Percentiles rank a stretch among this genome's conserved stretches.
phyloP scores from a whole-genome alignment of 2,113 vertebrate species.

The Apteryx mantelli region DNA sequence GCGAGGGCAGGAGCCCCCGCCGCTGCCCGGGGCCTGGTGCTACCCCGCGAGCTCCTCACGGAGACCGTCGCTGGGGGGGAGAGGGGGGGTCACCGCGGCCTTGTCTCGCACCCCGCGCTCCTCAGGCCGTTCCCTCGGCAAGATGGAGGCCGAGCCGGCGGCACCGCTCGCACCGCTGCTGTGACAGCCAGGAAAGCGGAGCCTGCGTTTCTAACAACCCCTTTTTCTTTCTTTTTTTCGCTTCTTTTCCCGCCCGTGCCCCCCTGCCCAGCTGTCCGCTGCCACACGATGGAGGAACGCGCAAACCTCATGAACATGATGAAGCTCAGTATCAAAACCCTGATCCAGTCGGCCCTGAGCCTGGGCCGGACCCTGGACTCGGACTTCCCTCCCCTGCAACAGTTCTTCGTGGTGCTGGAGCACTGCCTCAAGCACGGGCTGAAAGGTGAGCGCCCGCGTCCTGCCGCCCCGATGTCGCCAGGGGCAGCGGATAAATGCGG shows the following conservation, averaged over 20 bases:
- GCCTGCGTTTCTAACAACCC: neutral
- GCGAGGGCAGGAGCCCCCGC: neutral
- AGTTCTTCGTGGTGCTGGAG: constrained; percentile 96
- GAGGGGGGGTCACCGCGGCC: neutral
- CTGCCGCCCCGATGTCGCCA: neutral
- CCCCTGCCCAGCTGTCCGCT: constrained; percentile 63
- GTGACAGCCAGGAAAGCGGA: neutral
- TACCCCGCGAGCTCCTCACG: accelerated
- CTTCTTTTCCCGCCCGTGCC: neutral
- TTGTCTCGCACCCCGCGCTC: neutral
- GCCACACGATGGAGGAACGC: constrained; percentile 88
- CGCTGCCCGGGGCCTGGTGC: neutral
- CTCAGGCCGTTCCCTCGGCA: neutral
- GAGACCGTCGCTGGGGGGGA: neutral
- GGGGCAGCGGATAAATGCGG: accelerated
- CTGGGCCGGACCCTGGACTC: constrained; percentile 94
- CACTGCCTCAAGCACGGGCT: constrained; percentile 97
- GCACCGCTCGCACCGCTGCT: neutral
- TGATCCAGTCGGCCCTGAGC: constrained; percentile 95
- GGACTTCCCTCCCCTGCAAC: constrained; percentile 92
- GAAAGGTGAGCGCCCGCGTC: constrained; percentile 82
- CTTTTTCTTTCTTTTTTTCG: neutral
- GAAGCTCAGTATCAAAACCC: constrained; percentile 94
- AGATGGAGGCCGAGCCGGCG: neutral
- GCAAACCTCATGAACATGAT: constrained; percentile 96